Evolutionary conservation across 1,140 invertebrate species (phyloP).

Genomic region (Leptonema lineaticorne): DNA sequence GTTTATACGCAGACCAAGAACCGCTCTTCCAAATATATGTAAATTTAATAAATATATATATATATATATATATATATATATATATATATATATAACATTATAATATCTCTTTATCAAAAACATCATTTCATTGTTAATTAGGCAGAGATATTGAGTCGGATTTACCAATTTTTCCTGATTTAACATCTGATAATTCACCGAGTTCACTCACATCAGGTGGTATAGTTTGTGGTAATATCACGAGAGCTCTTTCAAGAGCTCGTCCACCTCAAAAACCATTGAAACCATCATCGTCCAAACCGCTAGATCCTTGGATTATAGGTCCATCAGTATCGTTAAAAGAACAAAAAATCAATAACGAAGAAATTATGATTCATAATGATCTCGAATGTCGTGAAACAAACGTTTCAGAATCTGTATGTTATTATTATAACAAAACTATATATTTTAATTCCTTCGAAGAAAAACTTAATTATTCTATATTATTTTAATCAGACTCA

Average conservation of each 20-base stretch:
- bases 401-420: too few species aligned
- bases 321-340: not conserved
- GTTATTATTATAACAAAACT: not conserved
- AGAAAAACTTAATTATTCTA: too few species aligned
- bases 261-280: conserved; percentile 11
- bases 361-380: not conserved
- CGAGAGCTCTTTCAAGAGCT: conserved; percentile 34
- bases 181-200: conserved; percentile 14
- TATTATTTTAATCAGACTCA: too few species aligned
- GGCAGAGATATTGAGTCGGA: not conserved
- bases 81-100: not conserved
- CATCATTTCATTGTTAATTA: not conserved
- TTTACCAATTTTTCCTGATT: conserved; percentile 25
- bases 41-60: not conserved
- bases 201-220: conserved; percentile 36
- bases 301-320: conserved; percentile 21
- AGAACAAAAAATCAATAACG: not conserved
- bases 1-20: not conserved
- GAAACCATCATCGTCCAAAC: conserved; percentile 20
- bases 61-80: not conserved
- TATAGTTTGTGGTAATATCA: conserved; percentile 38
- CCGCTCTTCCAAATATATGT: conserved; percentile 6
- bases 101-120: not conserved
- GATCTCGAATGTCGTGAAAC: not conserved
- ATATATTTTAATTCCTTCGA: too few species aligned